Percentiles rank a stretch among this genome's conserved stretches.
These are phyloP conservation scores for Drosophila sp. DNA, from an alignment of 1,140 invertebrate genomes.

Conservation along the genomic window DNA sequence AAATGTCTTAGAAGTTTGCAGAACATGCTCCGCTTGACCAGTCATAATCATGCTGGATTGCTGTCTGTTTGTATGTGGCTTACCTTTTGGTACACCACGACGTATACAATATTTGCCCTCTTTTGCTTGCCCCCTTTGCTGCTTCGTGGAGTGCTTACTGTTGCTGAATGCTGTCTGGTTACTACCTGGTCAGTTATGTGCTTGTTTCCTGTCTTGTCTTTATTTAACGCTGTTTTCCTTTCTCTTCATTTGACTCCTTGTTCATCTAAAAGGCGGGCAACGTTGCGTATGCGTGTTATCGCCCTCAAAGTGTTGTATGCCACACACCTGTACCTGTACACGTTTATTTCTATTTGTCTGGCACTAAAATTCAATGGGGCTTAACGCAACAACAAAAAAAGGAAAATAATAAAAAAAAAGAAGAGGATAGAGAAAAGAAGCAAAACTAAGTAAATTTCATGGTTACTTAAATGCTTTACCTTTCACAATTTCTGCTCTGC, in stretches of 20 bases:
- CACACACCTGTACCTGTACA: constrained; percentile 51
- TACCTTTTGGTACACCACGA: constrained; percentile 25
- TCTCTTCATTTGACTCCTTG: not conserved
- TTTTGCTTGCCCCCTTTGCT: constrained; percentile 5
- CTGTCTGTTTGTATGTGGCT: constrained; percentile 21
- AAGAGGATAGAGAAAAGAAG: not conserved
- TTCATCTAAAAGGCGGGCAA: constrained; percentile 10
- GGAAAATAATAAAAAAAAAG: constrained; percentile 8
- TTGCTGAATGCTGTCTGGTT: constrained; percentile 22
- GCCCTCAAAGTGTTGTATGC: constrained; percentile 57
- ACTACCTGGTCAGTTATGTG: constrained; percentile 51
- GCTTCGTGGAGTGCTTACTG: constrained; percentile 19
- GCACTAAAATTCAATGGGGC: constrained; percentile 59
- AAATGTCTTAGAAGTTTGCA: not conserved
- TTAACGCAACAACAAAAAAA: constrained; percentile 20
- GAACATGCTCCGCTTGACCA: constrained; percentile 10
- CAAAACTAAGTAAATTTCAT: constrained; percentile 63
- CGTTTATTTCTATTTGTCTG: constrained; percentile 59
- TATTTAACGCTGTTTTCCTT: constrained; percentile 27
- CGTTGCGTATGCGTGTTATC: constrained; percentile 65
- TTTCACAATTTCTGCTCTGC: constrained; percentile 4
- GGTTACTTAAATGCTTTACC: constrained; percentile 60
- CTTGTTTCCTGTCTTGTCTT: constrained; percentile 45
- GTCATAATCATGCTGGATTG: constrained; percentile 42
- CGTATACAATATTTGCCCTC: constrained; percentile 41